These are phyloP conservation scores for Drosophila prosaltans DNA, from an alignment of 1,140 invertebrate genomes.

Conservation along the genomic window DNA sequence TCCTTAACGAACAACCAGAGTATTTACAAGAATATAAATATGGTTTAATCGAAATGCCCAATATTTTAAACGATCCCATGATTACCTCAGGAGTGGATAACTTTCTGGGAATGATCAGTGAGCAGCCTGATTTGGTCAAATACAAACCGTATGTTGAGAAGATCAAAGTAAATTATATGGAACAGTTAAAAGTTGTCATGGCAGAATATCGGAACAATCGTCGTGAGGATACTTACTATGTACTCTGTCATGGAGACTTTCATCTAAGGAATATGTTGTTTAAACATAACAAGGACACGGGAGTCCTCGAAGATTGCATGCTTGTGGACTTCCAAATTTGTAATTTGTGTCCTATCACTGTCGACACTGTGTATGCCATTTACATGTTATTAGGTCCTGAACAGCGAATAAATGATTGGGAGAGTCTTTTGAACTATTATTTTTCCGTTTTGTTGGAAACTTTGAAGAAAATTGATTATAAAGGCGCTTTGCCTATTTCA, in stretches of 20 bases:
- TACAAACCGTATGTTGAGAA: constrained; percentile 18
- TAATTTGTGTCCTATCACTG: constrained; percentile 40
- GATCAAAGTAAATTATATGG: constrained; percentile 2
- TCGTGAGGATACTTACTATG: constrained; percentile 34
- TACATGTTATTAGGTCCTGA: constrained; percentile 51
- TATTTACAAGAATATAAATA: constrained; percentile 42
- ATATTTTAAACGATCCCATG: constrained; percentile 23
- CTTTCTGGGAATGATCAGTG: constrained; percentile 32
- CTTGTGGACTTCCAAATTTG: constrained; percentile 63
- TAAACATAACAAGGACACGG: constrained; percentile 34
- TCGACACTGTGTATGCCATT: constrained; percentile 51
- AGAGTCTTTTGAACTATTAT: constrained; percentile 47
- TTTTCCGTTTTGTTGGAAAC: constrained; percentile 22
- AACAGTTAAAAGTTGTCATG: background rate
- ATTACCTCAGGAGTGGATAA: constrained; percentile 40
- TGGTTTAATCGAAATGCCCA: constrained; percentile 41
- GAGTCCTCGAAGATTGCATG: constrained; percentile 47
- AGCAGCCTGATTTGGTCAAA: constrained; percentile 8
- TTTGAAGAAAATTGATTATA: constrained; percentile 40
- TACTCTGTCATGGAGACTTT: constrained; percentile 63
- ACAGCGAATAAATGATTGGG: constrained; percentile 19
- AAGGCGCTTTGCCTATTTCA: constrained; percentile 39
- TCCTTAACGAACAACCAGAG: constrained; percentile 47
- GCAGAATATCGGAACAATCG: constrained; percentile 30
- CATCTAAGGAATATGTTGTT: constrained; percentile 69